Evolutionary conservation across 2,888 invertebrate species (phyloP).

Genomic region (Euphydryas editha): DNA sequence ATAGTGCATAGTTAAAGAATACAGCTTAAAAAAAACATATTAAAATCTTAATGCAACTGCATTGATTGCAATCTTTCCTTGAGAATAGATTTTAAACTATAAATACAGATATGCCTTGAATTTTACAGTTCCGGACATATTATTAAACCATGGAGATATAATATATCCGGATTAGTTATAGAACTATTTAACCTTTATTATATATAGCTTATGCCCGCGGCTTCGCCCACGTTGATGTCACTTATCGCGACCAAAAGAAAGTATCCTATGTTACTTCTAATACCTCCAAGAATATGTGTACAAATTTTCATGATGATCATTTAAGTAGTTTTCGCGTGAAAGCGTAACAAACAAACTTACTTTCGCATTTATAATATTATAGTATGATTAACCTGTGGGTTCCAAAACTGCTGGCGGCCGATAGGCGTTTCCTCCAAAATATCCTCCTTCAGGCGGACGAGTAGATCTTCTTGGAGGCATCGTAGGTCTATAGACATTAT

Average conservation of each 20-base stretch:
- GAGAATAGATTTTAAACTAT: slow-evolving; percentile 13
- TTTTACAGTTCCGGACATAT: slow-evolving; percentile 25
- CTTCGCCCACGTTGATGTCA: too few relatives aligned
- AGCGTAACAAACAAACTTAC: too few relatives aligned
- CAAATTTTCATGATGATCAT: too few relatives aligned
- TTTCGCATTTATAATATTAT: too few relatives aligned
- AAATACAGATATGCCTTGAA: slow-evolving; percentile 27
- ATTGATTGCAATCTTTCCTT: slow-evolving; percentile 5
- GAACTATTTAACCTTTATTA: neutral
- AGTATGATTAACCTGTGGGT: slow-evolving; percentile 60
- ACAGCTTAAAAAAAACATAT: neutral
- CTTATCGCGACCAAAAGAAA: too few relatives aligned
- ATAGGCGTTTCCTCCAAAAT: slow-evolving; percentile 63
- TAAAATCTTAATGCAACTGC: neutral
- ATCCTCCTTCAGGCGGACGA: slow-evolving; percentile 64
- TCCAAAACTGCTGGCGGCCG: slow-evolving; percentile 57
- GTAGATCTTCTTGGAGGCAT: slow-evolving; percentile 41
- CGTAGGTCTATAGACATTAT: slow-evolving; percentile 21
- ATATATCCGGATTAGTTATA: slow-evolving; percentile 15
- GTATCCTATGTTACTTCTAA: too few relatives aligned
- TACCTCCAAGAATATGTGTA: too few relatives aligned
- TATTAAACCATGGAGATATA: slow-evolving; percentile 6
- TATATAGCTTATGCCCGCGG: neutral
- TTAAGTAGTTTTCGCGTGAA: too few relatives aligned
- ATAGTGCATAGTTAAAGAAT: too few relatives aligned